Evolutionary conservation across 2,797 vertebrate genomes (phyloP).

Genomic region (Kryptopterus vitreolus): DNA sequence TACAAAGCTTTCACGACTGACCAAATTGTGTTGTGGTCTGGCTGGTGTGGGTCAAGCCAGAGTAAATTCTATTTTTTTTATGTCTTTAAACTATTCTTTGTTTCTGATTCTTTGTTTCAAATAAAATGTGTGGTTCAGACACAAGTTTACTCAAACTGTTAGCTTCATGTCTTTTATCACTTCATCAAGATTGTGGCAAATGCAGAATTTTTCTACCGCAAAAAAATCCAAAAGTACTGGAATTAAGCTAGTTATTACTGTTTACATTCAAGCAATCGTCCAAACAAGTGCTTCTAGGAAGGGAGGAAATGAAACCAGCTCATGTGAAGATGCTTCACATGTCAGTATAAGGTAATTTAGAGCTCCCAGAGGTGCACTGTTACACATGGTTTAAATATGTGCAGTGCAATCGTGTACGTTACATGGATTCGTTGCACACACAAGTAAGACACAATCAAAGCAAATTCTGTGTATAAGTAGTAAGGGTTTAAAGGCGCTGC

Average conservation of each 20-base stretch:
- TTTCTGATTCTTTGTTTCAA: neutral
- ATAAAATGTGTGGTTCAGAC: neutral
- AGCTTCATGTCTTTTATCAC: neutral
- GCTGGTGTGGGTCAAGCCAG: neutral
- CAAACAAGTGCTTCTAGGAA: neutral
- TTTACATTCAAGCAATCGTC: neutral
- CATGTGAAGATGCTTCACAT: neutral
- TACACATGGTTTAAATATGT: conserved; percentile 6
- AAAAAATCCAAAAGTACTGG: neutral
- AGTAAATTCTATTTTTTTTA: neutral
- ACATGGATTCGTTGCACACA: neutral
- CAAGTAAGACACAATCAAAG: neutral
- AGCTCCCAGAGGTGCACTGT: neutral
- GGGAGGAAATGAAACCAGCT: neutral
- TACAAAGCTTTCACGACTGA: neutral
- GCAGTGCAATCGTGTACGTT: neutral
- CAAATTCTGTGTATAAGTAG: neutral
- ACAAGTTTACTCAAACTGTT: neutral
- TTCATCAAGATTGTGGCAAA: neutral
- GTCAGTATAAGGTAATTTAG: neutral
- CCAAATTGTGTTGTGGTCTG: neutral
- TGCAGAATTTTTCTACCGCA: neutral
- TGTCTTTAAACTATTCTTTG: neutral
- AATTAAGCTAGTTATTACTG: neutral
- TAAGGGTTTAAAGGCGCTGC: neutral